These are phyloP conservation scores for Apteryx owenii DNA, from an alignment of 2,113 vertebrate genomes.

Conservation along the genomic window DNA sequence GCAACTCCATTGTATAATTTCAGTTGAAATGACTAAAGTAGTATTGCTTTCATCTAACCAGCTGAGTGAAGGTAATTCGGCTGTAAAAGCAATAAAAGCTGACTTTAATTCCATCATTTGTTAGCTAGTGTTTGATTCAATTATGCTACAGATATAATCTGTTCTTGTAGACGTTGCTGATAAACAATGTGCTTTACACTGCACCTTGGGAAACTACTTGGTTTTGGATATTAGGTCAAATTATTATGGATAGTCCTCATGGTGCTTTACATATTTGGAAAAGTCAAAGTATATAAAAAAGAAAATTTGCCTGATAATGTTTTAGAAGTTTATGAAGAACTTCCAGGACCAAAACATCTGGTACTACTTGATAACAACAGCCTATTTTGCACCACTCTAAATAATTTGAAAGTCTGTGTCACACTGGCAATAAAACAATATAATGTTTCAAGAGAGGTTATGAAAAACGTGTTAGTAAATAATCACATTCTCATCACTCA, in stretches of 20 bases:
- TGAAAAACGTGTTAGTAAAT: neutral
- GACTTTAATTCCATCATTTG: neutral
- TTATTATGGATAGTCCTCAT: neutral
- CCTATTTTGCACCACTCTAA: neutral
- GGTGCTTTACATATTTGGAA: neutral
- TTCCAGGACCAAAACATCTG: neutral
- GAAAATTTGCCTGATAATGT: neutral
- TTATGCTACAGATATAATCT: neutral
- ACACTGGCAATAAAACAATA: neutral
- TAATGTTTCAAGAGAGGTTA: neutral
- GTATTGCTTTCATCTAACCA: neutral
- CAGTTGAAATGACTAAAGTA: neutral
- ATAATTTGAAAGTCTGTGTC: neutral
- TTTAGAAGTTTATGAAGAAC: neutral
- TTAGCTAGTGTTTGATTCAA: neutral
- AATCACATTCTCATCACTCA: neutral
- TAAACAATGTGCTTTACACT: neutral
- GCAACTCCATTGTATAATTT: neutral
- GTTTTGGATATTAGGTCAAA: neutral
- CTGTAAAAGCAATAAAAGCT: neutral
- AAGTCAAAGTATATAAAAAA: neutral
- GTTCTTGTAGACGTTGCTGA: neutral
- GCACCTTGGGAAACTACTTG: neutral
- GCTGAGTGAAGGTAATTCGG: neutral
- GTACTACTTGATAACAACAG: neutral